phyloP scores from a whole-genome alignment of 2,888 invertebrate species.

The Boloria selene region DNA sequence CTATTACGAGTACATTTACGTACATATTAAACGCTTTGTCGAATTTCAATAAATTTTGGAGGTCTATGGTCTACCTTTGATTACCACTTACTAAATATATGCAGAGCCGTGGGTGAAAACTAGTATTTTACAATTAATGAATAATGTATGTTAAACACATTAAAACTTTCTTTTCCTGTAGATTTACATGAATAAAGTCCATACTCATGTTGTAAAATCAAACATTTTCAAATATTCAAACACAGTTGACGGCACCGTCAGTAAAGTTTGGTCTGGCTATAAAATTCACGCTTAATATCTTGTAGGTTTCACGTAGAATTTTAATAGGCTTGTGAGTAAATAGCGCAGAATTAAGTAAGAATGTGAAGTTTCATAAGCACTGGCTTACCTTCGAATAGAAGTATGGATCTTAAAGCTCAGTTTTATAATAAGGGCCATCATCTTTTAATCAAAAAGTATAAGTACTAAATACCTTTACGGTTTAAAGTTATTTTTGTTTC shows the following conservation, averaged over 20 bases:
- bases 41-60: no score
- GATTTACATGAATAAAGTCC: neutral
- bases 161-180: no score
- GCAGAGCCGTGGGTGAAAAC: no score
- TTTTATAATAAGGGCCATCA: conserved; percentile 41
- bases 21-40: no score
- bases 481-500: no score
- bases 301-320: conserved; percentile 47
- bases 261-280: conserved; percentile 33
- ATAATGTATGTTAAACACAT: no score
- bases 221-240: conserved; percentile 35
- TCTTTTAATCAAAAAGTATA: no score
- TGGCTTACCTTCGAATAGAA: conserved; percentile 16
- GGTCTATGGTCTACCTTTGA: no score
- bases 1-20: no score
- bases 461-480: no score
- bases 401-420: conserved; percentile 49
- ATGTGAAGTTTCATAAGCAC: conserved; percentile 23
- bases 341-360: conserved; percentile 25
- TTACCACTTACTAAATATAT: no score
- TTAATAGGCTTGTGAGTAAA: conserved; percentile 39
- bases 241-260: conserved; percentile 22
- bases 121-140: no score
- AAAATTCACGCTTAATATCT: conserved; percentile 30
- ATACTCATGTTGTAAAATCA: conserved; percentile 23